phyloP scores from a whole-genome alignment of 2,797 vertebrate genomes.

The Lepidocolaptes lacrymiger region DNA sequence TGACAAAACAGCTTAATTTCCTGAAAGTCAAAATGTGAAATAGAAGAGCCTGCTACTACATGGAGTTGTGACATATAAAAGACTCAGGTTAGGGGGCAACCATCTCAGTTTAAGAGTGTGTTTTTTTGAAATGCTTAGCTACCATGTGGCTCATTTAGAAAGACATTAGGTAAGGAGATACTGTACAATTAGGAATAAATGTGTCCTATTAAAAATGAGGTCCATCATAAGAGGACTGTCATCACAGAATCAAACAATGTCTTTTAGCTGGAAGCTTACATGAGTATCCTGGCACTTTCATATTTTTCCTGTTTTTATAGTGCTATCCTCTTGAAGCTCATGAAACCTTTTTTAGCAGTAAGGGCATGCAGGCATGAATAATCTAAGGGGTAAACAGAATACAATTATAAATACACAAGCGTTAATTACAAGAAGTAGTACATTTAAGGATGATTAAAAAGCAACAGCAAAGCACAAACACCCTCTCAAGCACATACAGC shows the following conservation, averaged over 20 bases:
- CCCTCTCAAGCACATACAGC: neutral
- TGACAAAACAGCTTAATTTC: neutral
- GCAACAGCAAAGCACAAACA: slow-evolving; percentile 21
- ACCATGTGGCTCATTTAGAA: neutral
- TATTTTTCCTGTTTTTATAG: slow-evolving; percentile 57
- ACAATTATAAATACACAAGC: slow-evolving; percentile 67
- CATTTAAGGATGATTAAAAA: slow-evolving; percentile 54
- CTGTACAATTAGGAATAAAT: slow-evolving; percentile 9
- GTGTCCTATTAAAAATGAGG: neutral
- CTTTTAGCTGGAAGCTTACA: slow-evolving; percentile 42
- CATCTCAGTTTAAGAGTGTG: neutral
- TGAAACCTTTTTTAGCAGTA: slow-evolving; percentile 69
- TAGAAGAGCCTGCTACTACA: neutral
- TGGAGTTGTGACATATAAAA: neutral
- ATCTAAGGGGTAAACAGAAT: slow-evolving; percentile 71
- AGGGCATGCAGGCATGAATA: slow-evolving; percentile 67
- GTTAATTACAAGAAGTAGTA: slow-evolving; percentile 53
- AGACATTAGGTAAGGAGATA: neutral
- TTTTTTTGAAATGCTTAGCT: slow-evolving; percentile 10
- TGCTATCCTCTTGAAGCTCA: slow-evolving; percentile 70
- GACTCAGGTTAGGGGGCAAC: neutral
- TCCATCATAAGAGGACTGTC: neutral
- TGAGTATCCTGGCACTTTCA: slow-evolving; percentile 55
- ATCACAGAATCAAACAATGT: neutral
- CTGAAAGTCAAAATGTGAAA: neutral